Base-by-base conservation (phyloP, 2,113 vertebrate genomes). In the Rhea pennata region DNA sequence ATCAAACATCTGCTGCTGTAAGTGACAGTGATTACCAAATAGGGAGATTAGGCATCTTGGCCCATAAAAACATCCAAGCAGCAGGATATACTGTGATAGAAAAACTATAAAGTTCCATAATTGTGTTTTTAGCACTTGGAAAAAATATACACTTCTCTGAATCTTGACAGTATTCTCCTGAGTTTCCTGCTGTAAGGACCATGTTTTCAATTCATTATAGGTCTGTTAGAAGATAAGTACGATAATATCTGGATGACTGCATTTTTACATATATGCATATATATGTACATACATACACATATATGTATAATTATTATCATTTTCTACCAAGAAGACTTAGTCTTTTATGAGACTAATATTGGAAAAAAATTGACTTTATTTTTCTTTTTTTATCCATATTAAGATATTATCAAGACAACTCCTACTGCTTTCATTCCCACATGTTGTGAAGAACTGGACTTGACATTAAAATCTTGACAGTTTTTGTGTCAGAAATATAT, bases 1-100 rank as follows among this genome's bases (percentile, higher is more conserved):
- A 84, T 94, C 58, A 88, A 93, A 84, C 59, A 83, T 94, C 92
- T 95, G 82, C 53, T 76, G 75, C 75, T 83, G 44, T 64, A 94
- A 92, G 36, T 80, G 92, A 92, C 40, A 88, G 54, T 77, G 69
- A 88, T 86, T 94, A 54, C 40, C 36, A 66, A 87, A 90, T 71
- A 74, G 64, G 8, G 6, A n/a, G 93, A 79, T 79, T 39, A 93
- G 15, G 24, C 74, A 40, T 54, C 48, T 73, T 42, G 83, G 14
- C 10, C n/a, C 40, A 83, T 80, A 80, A 88, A 96, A 73, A 44
- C 29, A 40, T 93, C 59, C 83, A 46, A 61, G 72, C n/a, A 70
- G 0, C 5, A 84, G 46, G 14, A 86, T 76, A 36, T 44, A 58
- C 12, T 48, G 10, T 2, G 2, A 66, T 76, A 33, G 44, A 76